A percentile compares a stretch with the other conserved stretches of the same genome.
Conservation (phyloP, 2,113 vertebrate species). For the Mastomys natalensis region DNA sequence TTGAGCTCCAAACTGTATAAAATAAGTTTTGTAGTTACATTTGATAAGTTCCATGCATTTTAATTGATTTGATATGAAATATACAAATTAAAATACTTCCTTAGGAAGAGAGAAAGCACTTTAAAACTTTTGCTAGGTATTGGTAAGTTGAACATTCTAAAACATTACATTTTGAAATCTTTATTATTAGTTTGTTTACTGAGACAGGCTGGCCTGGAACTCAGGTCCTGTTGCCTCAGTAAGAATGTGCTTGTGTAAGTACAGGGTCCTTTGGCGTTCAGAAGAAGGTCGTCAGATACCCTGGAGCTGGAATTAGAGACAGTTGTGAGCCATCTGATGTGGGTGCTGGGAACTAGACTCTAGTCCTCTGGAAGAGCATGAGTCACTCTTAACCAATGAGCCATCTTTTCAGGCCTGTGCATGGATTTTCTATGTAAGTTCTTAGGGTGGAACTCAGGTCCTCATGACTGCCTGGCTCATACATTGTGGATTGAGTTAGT, state of each 20-base stretch:
- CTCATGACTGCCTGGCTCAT: neutral
- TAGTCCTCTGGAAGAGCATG: neutral
- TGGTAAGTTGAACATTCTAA: constrained; percentile 5
- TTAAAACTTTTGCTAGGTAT: neutral
- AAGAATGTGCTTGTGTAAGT: neutral
- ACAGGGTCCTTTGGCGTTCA: neutral
- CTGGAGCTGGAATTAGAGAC: neutral
- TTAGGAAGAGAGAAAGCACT: neutral
- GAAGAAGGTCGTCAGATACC: neutral
- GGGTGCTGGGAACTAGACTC: neutral
- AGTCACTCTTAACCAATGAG: neutral
- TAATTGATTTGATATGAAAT: constrained; percentile 16
- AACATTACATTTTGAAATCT: neutral
- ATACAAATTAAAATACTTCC: neutral
- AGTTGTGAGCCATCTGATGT: neutral
- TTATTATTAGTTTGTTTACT: neutral
- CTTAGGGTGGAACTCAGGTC: neutral
- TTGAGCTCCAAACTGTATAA: neutral
- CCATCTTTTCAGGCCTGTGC: neutral
- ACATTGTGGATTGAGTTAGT: neutral
- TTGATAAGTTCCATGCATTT: constrained; percentile 26
- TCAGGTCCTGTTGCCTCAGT: neutral
- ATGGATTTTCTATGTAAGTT: neutral
- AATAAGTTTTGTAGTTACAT: neutral
- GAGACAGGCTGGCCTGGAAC: neutral